phyloP scores from a whole-genome alignment of 1,140 invertebrate species.

The Melipona quadrifasciata region DNA sequence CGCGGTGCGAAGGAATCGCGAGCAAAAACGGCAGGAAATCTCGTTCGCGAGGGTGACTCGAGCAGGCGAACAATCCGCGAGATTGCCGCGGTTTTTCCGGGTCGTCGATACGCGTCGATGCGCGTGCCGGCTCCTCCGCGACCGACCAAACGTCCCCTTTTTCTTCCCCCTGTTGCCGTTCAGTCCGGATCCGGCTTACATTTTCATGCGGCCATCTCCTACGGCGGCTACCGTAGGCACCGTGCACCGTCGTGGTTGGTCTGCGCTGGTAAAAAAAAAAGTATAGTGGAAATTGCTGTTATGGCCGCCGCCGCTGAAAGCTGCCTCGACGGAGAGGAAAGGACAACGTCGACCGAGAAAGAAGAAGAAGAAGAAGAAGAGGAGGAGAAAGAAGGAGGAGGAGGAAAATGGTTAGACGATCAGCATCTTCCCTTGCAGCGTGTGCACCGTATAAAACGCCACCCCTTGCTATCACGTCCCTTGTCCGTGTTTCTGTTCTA shows the following conservation, averaged over 20 bases:
- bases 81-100: conserved; percentile 32
- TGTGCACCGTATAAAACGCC: conserved; percentile 17
- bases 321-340: background rate
- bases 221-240: background rate
- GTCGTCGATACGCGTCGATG: conserved; percentile 23
- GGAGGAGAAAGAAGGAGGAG: background rate
- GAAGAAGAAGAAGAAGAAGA: background rate
- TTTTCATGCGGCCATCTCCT: conserved; percentile 27
- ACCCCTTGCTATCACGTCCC: conserved; percentile 29
- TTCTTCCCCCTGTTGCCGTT: background rate
- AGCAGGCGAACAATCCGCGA: conserved; percentile 13
- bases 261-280: background rate
- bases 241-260: conserved; percentile 40
- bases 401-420: background rate
- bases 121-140: background rate
- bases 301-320: conserved; percentile 30
- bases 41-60: background rate
- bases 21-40: conserved; percentile 6
- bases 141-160: background rate
- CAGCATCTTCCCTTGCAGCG: conserved; percentile 25
- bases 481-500: background rate
- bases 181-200: background rate
- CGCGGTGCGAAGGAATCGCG: background rate
- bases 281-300: conserved; percentile 60
- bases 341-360: background rate